phyloP scores from a whole-genome alignment of 2,113 vertebrate species.

The Tenebrosternarchus preto region DNA sequence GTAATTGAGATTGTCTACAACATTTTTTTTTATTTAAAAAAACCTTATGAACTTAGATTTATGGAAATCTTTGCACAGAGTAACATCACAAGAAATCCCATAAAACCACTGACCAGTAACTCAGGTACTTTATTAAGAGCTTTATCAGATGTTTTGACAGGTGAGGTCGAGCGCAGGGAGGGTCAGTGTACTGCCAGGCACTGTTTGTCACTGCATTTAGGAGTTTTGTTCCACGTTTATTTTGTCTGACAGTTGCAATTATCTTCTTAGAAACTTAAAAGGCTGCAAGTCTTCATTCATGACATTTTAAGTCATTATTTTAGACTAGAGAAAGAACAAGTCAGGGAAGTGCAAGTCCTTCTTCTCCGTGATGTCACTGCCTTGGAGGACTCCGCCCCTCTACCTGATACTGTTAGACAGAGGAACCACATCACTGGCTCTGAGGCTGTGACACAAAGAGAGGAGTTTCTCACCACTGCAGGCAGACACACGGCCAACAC shows the following conservation, averaged over 20 bases:
- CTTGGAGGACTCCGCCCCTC: conserved; percentile 67
- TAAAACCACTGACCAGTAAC: no score
- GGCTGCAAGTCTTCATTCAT: neutral
- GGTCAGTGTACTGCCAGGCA: conserved; percentile 13
- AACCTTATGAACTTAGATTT: no score
- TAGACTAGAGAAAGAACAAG: neutral
- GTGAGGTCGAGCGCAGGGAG: neutral
- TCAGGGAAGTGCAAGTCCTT: conserved; percentile 52
- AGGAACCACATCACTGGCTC: conserved; percentile 37
- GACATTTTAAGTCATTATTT: neutral
- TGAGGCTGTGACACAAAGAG: conserved; percentile 6
- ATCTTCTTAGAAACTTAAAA: neutral
- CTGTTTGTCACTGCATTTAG: conserved; percentile 3
- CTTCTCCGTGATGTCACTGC: conserved; percentile 63
- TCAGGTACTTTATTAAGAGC: neutral
- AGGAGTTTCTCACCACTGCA: no score
- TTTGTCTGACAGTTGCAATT: conserved; percentile 7
- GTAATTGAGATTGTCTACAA: no score
- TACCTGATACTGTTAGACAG: conserved; percentile 59
- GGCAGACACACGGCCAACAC: conserved; percentile 22
- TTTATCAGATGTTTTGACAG: conserved; percentile 23
- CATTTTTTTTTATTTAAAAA: no score
- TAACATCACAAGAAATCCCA: no score
- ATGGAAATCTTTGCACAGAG: no score
- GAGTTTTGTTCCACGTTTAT: neutral